Evolutionary conservation across 2,797 vertebrate species (phyloP).

Genomic region (Heterohyrax brucei): DNA sequence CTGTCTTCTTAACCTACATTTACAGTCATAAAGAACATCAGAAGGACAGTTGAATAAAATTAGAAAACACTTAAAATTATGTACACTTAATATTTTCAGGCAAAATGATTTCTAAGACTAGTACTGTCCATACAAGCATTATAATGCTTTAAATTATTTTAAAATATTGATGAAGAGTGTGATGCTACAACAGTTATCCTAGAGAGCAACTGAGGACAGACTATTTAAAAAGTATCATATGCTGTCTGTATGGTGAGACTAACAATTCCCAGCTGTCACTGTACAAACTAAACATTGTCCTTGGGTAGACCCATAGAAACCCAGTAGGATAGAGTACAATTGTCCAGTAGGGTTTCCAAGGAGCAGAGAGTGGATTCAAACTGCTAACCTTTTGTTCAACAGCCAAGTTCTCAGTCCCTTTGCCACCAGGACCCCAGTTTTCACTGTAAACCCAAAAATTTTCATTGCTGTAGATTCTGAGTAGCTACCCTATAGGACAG

Average conservation of each 20-base stretch:
- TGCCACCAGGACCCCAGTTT: neutral
- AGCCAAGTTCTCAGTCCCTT: no score
- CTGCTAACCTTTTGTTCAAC: no score
- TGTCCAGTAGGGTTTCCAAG: no score
- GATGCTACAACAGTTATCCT: neutral
- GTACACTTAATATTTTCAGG: neutral
- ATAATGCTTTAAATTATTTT: neutral
- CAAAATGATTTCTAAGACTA: neutral
- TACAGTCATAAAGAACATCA: neutral
- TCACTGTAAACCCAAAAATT: neutral
- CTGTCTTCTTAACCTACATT: neutral
- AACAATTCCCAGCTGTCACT: neutral
- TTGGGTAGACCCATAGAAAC: no score
- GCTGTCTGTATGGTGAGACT: neutral
- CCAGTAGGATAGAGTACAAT: no score
- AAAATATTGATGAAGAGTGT: neutral
- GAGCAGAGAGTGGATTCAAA: no score
- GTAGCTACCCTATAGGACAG: no score
- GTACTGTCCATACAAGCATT: neutral
- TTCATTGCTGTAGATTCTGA: no score
- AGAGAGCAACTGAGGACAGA: neutral
- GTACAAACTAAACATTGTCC: no score
- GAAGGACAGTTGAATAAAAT: neutral
- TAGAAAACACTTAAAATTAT: neutral
- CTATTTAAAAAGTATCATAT: neutral